Base-by-base conservation (phyloP, 2,113 vertebrate genomes). In the Platycercus adscitus region DNA sequence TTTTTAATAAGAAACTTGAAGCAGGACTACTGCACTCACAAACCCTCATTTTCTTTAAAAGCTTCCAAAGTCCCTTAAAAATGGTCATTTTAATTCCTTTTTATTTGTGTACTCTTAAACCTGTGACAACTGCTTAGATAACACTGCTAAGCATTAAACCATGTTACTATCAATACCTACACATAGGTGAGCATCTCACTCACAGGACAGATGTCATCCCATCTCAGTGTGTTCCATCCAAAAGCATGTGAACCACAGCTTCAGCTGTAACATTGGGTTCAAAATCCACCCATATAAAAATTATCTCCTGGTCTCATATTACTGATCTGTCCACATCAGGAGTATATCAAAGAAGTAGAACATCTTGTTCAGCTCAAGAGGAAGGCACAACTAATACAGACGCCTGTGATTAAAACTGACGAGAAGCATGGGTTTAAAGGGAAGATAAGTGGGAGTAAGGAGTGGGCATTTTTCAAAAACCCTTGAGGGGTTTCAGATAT, bases 141-240 rank as follows among this genome's bases (percentile, higher is more conserved):
- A 86, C 46, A 64, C 26, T 58, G 53, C 86, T 79, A 76, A 93
- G 68, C 96, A 95, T 79, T 55, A 87, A 37, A 41, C 21, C 7
- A 2, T 8, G 47, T 75, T 89, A 84, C 70, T 47, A 92, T 44
- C 58, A 61, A 79, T 13, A 68, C 53, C 64, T 9, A 13, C 44
- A 70, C 4, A 66, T 2, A 84, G 78, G 55, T 13, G n/a, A 95
- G 73, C 60, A 47, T 58, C 68, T 69, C 83, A 43, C 70, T 77
- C 46, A 69, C 68, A 91, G 95, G 95, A 97, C 97, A 98, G 97
- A 98, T 97, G 97, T 89, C 80, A 73, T 60, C 83, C 86, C 91
- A 94, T 84, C 91, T 88, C 91, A 94, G 69, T 13, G 82, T 65
- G 88, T 93, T 96, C 90, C 85, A 80, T 95, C 97, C 91, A 52